Evolutionary conservation across 2,888 invertebrate genomes (phyloP).

Genomic region (Pyrgus malvae): DNA sequence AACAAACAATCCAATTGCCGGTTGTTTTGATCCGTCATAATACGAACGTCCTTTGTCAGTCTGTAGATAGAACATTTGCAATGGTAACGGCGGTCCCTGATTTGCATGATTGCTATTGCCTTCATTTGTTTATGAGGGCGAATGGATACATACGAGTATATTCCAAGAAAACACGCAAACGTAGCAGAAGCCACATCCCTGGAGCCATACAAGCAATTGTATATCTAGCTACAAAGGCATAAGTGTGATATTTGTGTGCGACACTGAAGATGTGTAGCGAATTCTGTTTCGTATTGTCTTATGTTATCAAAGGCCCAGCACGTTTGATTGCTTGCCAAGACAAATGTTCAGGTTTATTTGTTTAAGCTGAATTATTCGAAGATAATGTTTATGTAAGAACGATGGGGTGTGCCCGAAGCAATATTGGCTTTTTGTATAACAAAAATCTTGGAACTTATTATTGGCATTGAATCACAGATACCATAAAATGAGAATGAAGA

Average conservation of each 20-base stretch:
- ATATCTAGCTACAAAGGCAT: conserved; percentile 7
- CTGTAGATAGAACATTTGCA: conserved; percentile 43
- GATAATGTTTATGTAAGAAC: conserved; percentile 18
- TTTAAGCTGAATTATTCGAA: conserved; percentile 24
- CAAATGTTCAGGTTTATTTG: conserved; percentile 31
- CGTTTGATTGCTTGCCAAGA: conserved; percentile 30
- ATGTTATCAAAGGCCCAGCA: conserved; percentile 27
- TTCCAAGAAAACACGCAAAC: not conserved
- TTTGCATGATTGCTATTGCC: conserved; percentile 53
- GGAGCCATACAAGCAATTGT: conserved; percentile 8
- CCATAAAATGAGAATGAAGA: no score
- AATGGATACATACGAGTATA: conserved; percentile 29
- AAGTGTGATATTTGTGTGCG: not conserved
- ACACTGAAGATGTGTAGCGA: not conserved
- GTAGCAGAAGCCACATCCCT: not conserved
- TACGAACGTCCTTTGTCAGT: conserved; percentile 35
- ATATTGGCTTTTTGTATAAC: no score
- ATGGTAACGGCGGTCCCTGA: conserved; percentile 44
- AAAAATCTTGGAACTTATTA: no score
- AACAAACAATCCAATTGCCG: conserved; percentile 2
- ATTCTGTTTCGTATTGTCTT: conserved; percentile 14
- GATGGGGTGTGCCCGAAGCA: no score
- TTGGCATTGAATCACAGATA: no score
- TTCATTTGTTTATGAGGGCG: conserved; percentile 39
- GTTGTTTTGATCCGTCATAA: conserved; percentile 5